Conservation (phyloP, 2,113 vertebrate species). For the Patagioenas fasciata region DNA sequence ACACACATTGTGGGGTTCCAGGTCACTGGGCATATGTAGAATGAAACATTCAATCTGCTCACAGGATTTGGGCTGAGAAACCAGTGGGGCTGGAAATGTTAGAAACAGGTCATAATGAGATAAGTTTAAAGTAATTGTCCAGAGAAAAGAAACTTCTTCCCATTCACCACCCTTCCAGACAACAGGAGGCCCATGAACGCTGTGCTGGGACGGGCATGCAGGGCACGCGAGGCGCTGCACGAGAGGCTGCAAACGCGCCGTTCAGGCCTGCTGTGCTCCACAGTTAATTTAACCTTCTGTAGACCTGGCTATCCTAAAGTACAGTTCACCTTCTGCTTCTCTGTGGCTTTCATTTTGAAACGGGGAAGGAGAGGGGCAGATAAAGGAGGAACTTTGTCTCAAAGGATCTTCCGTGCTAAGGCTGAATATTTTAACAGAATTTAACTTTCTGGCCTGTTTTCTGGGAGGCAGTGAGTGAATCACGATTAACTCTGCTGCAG, state of each 20-base stretch:
- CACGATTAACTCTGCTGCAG: neutral
- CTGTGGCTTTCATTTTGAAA: neutral
- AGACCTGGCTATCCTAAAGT: neutral
- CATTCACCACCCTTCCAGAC: neutral
- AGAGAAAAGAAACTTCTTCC: neutral
- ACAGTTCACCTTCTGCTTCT: neutral
- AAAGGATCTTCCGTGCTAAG: neutral
- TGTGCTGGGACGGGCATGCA: neutral
- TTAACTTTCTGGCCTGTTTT: neutral
- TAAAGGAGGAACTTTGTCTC: neutral
- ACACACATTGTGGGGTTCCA: neutral
- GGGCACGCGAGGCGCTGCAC: too few species aligned
- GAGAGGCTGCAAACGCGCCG: neutral
- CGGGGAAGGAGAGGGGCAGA: neutral
- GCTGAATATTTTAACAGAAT: neutral
- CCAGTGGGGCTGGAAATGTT: neutral
- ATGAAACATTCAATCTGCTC: neutral
- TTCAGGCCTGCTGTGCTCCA: neutral
- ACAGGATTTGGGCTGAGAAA: neutral
- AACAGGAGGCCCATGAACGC: fast-evolving
- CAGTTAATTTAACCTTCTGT: neutral
- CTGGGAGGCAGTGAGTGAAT: neutral
- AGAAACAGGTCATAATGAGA: neutral
- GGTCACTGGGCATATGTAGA: neutral
- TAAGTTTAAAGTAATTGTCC: neutral